Conservation (phyloP, 1,140 invertebrate genomes). For the Hypothenemus hampei region DNA sequence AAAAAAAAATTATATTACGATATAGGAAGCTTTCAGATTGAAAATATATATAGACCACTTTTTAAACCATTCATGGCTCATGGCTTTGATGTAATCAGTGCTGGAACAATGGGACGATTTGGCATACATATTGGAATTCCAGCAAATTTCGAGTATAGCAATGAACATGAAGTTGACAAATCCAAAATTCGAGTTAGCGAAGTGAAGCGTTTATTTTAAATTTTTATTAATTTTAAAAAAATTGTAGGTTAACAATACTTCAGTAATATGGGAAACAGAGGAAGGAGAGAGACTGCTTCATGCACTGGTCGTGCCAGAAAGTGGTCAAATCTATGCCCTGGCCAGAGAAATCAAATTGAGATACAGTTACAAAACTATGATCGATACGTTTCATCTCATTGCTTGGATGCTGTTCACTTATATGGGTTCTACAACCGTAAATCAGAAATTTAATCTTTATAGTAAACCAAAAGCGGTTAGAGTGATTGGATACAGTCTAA, state of each 20-base stretch:
- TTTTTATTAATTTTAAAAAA: neutral
- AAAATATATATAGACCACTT: constrained; percentile 38
- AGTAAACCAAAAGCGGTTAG: constrained; percentile 49
- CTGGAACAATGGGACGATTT: constrained; percentile 47
- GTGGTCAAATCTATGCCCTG: constrained; percentile 72
- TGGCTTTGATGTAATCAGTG: constrained; percentile 59
- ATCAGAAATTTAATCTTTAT: constrained; percentile 54
- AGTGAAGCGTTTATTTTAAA: neutral
- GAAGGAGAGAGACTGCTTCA: constrained; percentile 57
- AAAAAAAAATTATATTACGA: neutral
- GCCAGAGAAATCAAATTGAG: constrained; percentile 63
- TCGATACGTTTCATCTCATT: constrained; percentile 50
- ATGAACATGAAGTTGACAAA: constrained; percentile 47
- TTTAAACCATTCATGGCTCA: constrained; percentile 56
- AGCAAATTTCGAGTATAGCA: constrained; percentile 53
- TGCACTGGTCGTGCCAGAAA: constrained; percentile 63
- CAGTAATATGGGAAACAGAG: constrained; percentile 57
- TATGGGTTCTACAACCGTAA: constrained; percentile 48
- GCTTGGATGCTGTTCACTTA: constrained; percentile 49
- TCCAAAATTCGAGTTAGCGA: constrained; percentile 49
- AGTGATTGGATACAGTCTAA: constrained; percentile 52
- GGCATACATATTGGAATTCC: constrained; percentile 63
- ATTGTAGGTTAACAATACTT: constrained; percentile 50
- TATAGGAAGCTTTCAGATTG: constrained; percentile 38
- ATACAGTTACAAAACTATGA: constrained; percentile 51